These are phyloP conservation scores for Cygnus atratus DNA, from an alignment of 2,113 vertebrate species.

Conservation along the genomic window DNA sequence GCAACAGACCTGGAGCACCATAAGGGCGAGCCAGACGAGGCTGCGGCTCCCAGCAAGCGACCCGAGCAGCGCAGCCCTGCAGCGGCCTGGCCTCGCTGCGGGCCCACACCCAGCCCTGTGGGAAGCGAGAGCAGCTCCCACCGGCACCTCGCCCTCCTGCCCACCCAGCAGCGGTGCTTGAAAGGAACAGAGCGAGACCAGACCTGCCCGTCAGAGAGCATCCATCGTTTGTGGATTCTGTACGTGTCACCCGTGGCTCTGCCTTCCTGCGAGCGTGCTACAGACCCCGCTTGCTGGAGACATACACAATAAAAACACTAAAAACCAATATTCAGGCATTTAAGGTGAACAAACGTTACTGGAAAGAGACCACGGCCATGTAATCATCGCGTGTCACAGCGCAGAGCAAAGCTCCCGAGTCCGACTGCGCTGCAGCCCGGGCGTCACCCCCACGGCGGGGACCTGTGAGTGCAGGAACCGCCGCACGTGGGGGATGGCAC, in stretches of 20 bases:
- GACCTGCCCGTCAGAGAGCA: rapidly evolving
- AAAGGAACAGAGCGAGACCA: not conserved
- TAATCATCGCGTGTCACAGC: rapidly evolving
- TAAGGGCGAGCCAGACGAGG: not conserved
- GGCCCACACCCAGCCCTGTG: rapidly evolving
- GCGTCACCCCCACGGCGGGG: rapidly evolving
- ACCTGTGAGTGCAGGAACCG: no score
- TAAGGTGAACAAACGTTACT: not conserved
- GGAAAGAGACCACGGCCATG: rapidly evolving
- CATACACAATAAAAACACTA: rapidly evolving
- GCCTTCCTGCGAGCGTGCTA: rapidly evolving
- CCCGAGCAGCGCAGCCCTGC: not conserved
- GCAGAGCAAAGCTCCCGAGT: rapidly evolving
- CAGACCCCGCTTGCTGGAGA: rapidly evolving
- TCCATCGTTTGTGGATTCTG: not conserved
- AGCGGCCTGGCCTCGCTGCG: not conserved
- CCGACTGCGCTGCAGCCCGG: not conserved
- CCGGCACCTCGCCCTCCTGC: not conserved
- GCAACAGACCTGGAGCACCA: not conserved
- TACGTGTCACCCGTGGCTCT: not conserved
- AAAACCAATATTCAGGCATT: no score
- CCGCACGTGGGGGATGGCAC: no score
- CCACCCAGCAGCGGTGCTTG: rapidly evolving
- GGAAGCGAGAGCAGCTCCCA: not conserved
- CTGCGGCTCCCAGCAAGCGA: rapidly evolving